Base-by-base conservation (phyloP, 2,797 vertebrate genomes). In the Chelidonichthys spinosus region DNA sequence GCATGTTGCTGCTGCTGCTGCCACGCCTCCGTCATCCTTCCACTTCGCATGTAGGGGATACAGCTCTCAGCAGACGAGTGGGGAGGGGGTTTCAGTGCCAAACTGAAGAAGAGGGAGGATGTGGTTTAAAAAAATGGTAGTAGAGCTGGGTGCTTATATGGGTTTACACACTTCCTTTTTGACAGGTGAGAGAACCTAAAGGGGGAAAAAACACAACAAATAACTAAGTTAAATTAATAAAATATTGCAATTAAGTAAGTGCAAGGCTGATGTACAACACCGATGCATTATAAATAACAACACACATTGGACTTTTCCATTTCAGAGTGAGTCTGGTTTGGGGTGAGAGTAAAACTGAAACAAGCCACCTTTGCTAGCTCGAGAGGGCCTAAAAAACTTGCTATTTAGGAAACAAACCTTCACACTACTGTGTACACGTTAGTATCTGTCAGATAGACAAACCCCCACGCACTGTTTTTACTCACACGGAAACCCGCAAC, bases 1-100 rank as follows among this genome's bases (percentile, higher is more conserved):
- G 95, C 83, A 77, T 98, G 97, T 80, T 98, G 97, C 84, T 91
- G 88, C 72, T 87, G 87, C 88, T 94, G 94, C 86, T 97, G 96
- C 74, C 96, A 97, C 10, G 96, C 95, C 92, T 96, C 95, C 47
- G 95, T 95, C 95, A 96, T 96, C 87, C 88, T 95, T 91, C 88
- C 92, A 74, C 86, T 90, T 84, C 85, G 68, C 86, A 88, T 90
- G 77, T 80, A 91, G 66, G 69, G 86, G 86, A 25, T 82, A 86
- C 81, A 86, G 86, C 53, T 76, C 85, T 82, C 54, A 46, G 72
- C 43, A 58, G 63, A 73, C 25, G 68, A 54, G 8, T 63, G 52
- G 7, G 64, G 7, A 15, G 15, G 60, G 37, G 33, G n/a, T 64
- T 81, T 67, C 42, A 63, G 64, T 62, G 25, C 50, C 62, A 53